Evolutionary conservation across 2,888 invertebrate genomes (phyloP).

Genomic region (Didymodactylos carnosus): DNA sequence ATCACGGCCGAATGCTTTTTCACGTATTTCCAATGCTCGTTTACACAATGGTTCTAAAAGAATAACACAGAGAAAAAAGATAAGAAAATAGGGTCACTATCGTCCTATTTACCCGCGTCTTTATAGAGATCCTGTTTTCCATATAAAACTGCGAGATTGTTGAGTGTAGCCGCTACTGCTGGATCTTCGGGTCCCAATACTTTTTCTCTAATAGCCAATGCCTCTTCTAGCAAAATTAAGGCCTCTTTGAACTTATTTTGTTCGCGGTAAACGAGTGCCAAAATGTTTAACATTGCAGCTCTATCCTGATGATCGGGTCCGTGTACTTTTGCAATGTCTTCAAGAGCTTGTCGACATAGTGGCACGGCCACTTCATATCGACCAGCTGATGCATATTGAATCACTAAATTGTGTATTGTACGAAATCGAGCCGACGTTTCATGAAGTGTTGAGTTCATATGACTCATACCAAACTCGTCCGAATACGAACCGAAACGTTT

Average conservation of each 20-base stretch:
- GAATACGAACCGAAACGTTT: neutral
- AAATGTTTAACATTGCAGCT: conserved; percentile 97
- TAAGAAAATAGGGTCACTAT: conserved; percentile 44
- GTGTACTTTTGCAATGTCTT: conserved; percentile 91
- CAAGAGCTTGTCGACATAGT: conserved; percentile 91
- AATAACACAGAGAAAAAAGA: neutral
- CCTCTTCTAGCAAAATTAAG: conserved; percentile 87
- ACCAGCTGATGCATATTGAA: conserved; percentile 74
- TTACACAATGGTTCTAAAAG: conserved; percentile 82
- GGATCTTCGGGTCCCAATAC: conserved; percentile 96
- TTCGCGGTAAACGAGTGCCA: conserved; percentile 78
- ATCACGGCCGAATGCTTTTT: conserved; percentile 86
- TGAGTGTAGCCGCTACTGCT: conserved; percentile 95
- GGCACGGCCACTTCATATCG: conserved; percentile 65
- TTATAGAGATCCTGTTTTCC: conserved; percentile 62
- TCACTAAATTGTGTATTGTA: conserved; percentile 92
- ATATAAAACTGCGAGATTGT: conserved; percentile 91
- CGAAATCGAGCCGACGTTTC: conserved; percentile 40
- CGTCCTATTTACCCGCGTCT: conserved; percentile 66
- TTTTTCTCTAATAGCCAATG: conserved; percentile 85
- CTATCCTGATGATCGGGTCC: conserved; percentile 98
- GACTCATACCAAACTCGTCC: neutral
- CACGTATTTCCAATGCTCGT: conserved; percentile 85
- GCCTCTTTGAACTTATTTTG: conserved; percentile 99
- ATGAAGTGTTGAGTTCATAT: too few species aligned